Conservation (phyloP, 2,797 vertebrate species). For the Halcyon badia region DNA sequence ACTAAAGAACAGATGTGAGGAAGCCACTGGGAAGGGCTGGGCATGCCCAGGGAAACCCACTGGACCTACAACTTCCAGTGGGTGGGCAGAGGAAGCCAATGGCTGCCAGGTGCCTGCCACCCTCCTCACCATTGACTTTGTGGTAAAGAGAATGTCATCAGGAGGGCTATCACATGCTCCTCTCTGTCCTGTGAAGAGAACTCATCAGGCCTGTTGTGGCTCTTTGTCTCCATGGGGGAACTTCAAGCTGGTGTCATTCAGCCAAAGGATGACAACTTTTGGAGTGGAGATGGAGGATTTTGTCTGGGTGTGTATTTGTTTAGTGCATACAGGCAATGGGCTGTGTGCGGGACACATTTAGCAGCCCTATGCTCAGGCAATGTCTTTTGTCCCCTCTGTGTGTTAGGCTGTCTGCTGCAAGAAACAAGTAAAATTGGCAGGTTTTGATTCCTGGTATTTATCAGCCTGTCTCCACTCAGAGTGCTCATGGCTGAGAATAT, state of each 20-base stretch:
- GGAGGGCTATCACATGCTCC: fast-evolving
- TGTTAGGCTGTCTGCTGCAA: neutral
- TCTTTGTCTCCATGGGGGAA: fast-evolving
- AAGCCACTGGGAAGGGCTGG: neutral
- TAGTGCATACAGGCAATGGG: neutral
- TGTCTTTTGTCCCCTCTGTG: fast-evolving
- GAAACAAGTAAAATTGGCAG: neutral
- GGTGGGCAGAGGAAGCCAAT: neutral
- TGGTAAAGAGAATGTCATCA: neutral
- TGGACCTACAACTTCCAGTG: neutral
- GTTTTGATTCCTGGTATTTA: neutral
- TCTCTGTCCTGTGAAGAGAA: neutral
- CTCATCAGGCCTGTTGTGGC: neutral
- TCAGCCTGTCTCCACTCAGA: neutral
- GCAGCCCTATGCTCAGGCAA: neutral
- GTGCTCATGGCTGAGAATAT: neutral
- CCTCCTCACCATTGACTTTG: fast-evolving
- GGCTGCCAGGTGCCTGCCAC: fast-evolving
- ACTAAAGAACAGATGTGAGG: fast-evolving
- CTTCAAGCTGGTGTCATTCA: neutral
- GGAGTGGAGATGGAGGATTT: neutral
- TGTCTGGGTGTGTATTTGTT: neutral
- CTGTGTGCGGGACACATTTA: neutral
- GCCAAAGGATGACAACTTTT: neutral
- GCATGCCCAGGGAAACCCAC: fast-evolving